Percentiles rank a stretch among this genome's conserved stretches.
Evolutionary conservation across 2,888 invertebrate genomes (phyloP).

Genomic region (Galerucella nymphaeae): DNA sequence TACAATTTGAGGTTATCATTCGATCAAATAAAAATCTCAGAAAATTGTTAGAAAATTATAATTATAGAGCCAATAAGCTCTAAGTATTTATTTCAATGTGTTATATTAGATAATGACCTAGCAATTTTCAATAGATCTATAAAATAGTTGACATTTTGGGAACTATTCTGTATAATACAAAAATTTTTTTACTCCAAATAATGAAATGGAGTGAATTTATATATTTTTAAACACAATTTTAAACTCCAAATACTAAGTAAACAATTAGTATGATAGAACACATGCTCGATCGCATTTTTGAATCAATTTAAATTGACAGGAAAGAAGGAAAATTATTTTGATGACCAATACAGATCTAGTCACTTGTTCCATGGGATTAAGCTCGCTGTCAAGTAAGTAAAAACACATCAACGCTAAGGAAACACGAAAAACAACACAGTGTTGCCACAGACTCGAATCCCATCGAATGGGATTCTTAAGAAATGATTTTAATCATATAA

Average conservation of each 20-base stretch:
- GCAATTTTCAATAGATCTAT: constrained; percentile 9
- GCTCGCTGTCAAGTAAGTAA: no score
- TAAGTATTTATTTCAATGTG: constrained; percentile 3
- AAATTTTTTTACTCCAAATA: neutral
- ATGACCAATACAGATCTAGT: no score
- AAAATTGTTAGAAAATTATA: constrained; percentile 24
- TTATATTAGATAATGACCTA: constrained; percentile 17
- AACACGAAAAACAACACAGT: no score
- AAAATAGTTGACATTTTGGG: neutral
- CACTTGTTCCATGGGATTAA: no score
- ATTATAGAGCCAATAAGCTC: constrained; percentile 16
- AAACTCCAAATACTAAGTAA: neutral
- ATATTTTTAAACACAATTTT: no score
- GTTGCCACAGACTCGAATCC: no score
- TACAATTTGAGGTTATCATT: constrained; percentile 41
- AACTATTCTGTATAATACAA: neutral
- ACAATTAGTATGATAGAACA: neutral
- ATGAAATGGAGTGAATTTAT: neutral
- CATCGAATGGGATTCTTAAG: no score
- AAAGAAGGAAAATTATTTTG: no score
- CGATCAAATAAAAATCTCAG: constrained; percentile 21
- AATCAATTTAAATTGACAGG: no score
- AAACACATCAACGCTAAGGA: no score
- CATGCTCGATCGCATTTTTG: neutral
- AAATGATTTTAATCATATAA: no score